Evolutionary conservation across 2,113 vertebrate genomes (phyloP).

Genomic region (Donacobius atricapilla): DNA sequence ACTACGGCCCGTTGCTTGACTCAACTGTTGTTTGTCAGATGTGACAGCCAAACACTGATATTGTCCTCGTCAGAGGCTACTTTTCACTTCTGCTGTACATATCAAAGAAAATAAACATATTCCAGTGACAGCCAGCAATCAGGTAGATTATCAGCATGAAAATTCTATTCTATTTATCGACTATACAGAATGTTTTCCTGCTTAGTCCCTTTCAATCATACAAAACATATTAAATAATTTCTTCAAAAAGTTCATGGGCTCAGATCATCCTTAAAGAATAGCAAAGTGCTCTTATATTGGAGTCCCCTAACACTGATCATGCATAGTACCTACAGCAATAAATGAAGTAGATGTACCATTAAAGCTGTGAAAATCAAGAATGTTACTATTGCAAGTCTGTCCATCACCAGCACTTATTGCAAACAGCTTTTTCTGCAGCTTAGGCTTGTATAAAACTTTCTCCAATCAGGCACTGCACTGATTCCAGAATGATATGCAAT

Average conservation of each 20-base stretch:
- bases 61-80: neutral
- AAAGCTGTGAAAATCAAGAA: neutral
- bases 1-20: neutral
- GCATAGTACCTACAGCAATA: neutral
- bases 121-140: neutral
- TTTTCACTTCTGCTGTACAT: neutral
- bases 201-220: neutral
- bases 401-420: neutral
- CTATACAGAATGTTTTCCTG: neutral
- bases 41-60: neutral
- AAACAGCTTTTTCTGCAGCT: conserved; percentile 28
- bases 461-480: neutral
- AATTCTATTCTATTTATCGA: neutral
- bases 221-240: neutral
- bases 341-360: neutral
- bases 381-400: neutral
- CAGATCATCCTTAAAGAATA: neutral
- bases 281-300: neutral
- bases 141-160: conserved; percentile 9
- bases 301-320: neutral
- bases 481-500: conserved; percentile 46
- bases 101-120: neutral
- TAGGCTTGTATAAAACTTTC: conserved; percentile 21
- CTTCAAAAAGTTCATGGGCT: neutral
- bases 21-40: neutral